A percentile compares a stretch with the other conserved stretches of the same genome.
Evolutionary conservation across 2,888 invertebrate genomes (phyloP).

Genomic region (Clepsis dumicolana): DNA sequence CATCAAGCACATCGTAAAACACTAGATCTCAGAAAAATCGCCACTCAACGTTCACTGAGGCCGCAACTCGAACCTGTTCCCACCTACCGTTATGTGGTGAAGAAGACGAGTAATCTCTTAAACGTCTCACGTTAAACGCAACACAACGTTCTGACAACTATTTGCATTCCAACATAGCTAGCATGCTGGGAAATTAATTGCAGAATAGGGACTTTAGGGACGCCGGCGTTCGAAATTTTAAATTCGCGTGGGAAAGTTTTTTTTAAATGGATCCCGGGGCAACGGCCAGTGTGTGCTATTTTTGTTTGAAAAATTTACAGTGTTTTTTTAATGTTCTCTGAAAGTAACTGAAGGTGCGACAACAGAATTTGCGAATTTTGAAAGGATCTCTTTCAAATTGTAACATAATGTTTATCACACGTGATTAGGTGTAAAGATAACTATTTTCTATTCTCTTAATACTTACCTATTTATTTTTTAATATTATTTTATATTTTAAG

Average conservation of each 20-base stretch:
- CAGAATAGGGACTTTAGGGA: conserved; percentile 47
- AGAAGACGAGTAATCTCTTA: conserved; percentile 69
- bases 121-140: conserved; percentile 68
- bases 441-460: not conserved
- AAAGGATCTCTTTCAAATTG: too few relatives aligned
- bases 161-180: conserved; percentile 56
- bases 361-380: too few relatives aligned
- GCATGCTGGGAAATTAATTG: conserved; percentile 53
- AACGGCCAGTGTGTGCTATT: not conserved
- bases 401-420: too few relatives aligned
- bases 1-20: conserved; percentile 45
- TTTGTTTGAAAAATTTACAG: not conserved
- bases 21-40: conserved; percentile 69
- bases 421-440: too few relatives aligned
- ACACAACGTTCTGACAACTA: conserved; percentile 52
- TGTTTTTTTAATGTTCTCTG: too few relatives aligned
- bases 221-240: conserved; percentile 45
- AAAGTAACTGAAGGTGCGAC: too few relatives aligned
- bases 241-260: not conserved
- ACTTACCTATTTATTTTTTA: conserved; percentile 37
- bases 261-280: not conserved
- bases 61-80: conserved; percentile 74
- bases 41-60: conserved; percentile 59
- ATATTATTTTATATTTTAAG: not conserved
- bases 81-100: conserved; percentile 71